These are phyloP conservation scores for Zapornia atra DNA, from an alignment of 2,113 vertebrate genomes.

Conservation along the genomic window DNA sequence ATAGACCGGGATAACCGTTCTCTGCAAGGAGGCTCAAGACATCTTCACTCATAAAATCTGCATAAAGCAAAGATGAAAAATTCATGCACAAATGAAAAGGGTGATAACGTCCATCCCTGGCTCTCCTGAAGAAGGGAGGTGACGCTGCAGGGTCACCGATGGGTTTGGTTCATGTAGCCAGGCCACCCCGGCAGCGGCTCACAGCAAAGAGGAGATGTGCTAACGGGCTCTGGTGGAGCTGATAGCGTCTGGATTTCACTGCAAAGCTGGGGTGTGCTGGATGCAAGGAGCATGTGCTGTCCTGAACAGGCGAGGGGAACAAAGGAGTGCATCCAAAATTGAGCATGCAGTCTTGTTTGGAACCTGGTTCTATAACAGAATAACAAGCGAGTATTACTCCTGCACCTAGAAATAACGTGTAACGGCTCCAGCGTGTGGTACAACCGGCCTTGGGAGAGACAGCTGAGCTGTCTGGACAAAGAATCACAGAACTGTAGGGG, in stretches of 20 bases:
- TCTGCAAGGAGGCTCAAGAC: neutral
- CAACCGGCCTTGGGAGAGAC: neutral
- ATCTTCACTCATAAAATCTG: neutral
- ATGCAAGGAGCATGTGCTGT: neutral
- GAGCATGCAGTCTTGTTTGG: neutral
- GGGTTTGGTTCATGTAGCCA: neutral
- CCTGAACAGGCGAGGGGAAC: neutral
- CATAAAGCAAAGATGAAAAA: neutral
- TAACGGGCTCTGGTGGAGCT: rapidly evolving
- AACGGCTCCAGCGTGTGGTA: neutral
- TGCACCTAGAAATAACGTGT: neutral
- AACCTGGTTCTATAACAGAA: neutral
- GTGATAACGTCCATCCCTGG: neutral
- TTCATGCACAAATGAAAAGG: neutral
- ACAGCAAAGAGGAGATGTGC: no score
- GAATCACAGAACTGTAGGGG: no score
- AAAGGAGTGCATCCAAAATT: neutral
- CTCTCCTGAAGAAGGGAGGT: neutral
- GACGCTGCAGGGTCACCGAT: rapidly evolving
- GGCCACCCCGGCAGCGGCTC: neutral
- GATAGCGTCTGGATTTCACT: rapidly evolving
- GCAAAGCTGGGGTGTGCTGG: neutral
- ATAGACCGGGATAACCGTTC: neutral
- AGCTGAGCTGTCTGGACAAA: neutral
- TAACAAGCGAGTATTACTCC: neutral